Evolutionary conservation across 1,140 invertebrate genomes (phyloP).

Genomic region (Philopotamus ludificatus): DNA sequence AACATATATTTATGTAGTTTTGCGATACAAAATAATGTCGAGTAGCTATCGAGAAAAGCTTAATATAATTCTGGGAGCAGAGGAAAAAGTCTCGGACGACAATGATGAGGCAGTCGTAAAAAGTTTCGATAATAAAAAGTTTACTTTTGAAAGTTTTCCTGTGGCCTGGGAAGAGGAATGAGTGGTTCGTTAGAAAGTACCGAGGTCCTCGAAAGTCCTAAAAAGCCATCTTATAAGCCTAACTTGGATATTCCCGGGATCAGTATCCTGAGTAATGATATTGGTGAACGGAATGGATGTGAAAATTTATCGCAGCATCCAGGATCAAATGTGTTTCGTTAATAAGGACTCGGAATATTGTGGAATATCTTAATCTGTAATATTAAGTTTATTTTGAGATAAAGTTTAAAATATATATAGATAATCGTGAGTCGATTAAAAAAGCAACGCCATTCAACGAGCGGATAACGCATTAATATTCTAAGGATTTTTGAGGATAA

Average conservation of each 20-base stretch:
- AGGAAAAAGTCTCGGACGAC: neutral
- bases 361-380: neutral
- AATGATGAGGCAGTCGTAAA: neutral
- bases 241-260: neutral
- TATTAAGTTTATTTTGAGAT: neutral
- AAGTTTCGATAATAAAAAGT: conserved; percentile 19
- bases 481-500: too few relatives aligned
- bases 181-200: conserved; percentile 11
- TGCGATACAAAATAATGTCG: too few relatives aligned
- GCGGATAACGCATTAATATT: too few relatives aligned
- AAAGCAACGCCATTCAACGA: too few relatives aligned
- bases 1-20: too few relatives aligned
- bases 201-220: neutral
- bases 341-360: neutral
- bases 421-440: too few relatives aligned
- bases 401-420: neutral
- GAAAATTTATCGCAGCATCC: too few relatives aligned
- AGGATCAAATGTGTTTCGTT: too few relatives aligned
- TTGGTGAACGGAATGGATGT: too few relatives aligned
- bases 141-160: conserved; percentile 14
- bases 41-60: too few relatives aligned
- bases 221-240: neutral
- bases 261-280: neutral
- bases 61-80: neutral
- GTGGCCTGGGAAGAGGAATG: neutral